Evolutionary conservation across 2,797 vertebrate species (phyloP).

Genomic region (Coracias cyanogaster): DNA sequence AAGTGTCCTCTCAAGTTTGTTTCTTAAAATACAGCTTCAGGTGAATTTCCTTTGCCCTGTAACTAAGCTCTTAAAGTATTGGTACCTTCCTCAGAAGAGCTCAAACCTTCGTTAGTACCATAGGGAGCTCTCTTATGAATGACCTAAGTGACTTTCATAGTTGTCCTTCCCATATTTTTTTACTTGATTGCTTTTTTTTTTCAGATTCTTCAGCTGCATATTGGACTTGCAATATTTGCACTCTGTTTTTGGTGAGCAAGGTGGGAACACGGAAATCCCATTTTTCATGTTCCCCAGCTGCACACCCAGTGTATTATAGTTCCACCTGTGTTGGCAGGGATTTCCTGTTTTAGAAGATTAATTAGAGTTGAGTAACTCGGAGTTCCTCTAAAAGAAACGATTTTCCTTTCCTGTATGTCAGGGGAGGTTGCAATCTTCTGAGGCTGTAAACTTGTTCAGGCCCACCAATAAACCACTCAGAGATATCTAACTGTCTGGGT

Average conservation of each 20-base stretch:
- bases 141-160: background rate
- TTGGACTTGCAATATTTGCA: background rate
- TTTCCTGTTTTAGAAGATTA: slow-evolving; percentile 60
- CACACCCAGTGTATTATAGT: background rate
- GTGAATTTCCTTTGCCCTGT: background rate
- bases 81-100: background rate
- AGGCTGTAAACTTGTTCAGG: background rate
- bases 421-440: background rate
- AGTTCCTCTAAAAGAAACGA: slow-evolving; percentile 51
- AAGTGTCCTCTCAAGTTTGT: background rate
- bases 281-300: slow-evolving; percentile 42
- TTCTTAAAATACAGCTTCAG: background rate
- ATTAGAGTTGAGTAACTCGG: slow-evolving; percentile 41
- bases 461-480: background rate
- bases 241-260: background rate
- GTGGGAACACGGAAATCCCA: background rate
- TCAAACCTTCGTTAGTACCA: background rate
- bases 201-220: background rate
- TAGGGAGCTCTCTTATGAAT: background rate
- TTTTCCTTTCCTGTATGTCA: slow-evolving; percentile 40
- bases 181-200: background rate
- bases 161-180: background rate
- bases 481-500: background rate
- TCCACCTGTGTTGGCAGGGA: slow-evolving; percentile 48
- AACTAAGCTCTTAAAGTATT: background rate